A percentile compares a stretch with the other conserved stretches of the same genome.
Evolutionary conservation across 2,113 vertebrate species (phyloP).

Genomic region (Vidua macroura): DNA sequence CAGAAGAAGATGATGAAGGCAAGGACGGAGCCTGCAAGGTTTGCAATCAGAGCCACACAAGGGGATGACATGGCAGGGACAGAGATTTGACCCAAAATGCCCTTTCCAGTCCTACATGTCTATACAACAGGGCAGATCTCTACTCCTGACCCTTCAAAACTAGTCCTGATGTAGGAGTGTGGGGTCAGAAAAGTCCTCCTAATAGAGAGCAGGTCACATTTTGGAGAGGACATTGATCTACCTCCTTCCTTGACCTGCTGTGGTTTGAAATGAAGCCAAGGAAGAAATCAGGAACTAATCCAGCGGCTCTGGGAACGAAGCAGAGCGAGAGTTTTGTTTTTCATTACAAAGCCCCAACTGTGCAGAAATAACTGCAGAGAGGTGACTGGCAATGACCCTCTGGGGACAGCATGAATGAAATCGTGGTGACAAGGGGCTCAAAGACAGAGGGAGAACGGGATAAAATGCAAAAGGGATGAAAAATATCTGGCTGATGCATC

Average conservation of each 20-base stretch:
- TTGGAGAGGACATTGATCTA: neutral
- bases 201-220: neutral
- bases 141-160: neutral
- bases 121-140: neutral
- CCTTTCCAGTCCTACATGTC: neutral
- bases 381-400: slow-evolving; percentile 5
- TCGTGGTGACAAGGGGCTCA: neutral
- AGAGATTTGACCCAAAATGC: neutral
- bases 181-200: neutral
- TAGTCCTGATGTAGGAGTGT: neutral
- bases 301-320: slow-evolving; percentile 56
- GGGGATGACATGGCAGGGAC: neutral
- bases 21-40: neutral
- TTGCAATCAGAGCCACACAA: neutral
- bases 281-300: slow-evolving; percentile 53
- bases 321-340: slow-evolving; percentile 42
- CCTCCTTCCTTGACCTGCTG: neutral
- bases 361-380: slow-evolving; percentile 60
- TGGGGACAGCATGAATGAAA: neutral
- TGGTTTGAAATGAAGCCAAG: neutral
- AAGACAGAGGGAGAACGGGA: neutral
- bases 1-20: neutral
- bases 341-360: slow-evolving; percentile 34
- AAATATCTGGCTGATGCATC: neutral
- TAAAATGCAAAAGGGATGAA: neutral